Percentiles rank a stretch among this genome's conserved stretches.
phyloP scores from a whole-genome alignment of 2,113 vertebrate genomes.

The Macroglossus sobrinus region DNA sequence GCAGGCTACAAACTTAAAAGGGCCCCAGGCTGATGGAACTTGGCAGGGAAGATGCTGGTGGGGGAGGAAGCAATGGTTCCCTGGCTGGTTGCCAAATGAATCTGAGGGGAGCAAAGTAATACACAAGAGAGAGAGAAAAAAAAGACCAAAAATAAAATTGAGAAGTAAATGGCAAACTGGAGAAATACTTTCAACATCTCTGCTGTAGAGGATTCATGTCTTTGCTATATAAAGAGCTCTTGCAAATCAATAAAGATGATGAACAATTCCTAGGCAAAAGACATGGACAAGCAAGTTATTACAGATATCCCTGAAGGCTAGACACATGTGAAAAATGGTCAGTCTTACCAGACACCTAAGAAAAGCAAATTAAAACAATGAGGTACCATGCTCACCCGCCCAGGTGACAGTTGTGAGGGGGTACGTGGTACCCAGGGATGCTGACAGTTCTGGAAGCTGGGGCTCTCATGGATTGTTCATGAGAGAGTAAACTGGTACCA shows the following conservation, averaged over 20 bases:
- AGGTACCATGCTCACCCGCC: not conserved
- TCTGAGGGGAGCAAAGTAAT: not conserved
- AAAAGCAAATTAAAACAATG: not conserved
- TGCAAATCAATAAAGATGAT: conserved; percentile 8
- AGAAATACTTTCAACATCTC: not conserved
- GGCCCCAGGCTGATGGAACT: not conserved
- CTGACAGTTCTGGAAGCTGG: not conserved
- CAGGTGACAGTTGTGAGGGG: not conserved
- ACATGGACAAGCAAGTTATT: not conserved
- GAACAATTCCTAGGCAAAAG: not conserved
- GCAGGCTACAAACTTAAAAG: conserved; percentile 37
- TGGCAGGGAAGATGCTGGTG: not conserved
- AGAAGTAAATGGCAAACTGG: not conserved
- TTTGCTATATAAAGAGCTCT: conserved; percentile 57
- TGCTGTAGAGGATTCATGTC: not conserved
- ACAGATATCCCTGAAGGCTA: not conserved
- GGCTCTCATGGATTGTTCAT: fast-evolving
- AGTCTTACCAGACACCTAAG: not conserved
- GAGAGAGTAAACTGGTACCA: not conserved
- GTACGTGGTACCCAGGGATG: too few species aligned
- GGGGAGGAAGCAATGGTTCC: not conserved
- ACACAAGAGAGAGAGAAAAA: not conserved
- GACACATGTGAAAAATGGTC: not conserved
- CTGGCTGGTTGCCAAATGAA: not conserved
- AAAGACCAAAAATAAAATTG: not conserved